A percentile compares a stretch with the other conserved stretches of the same genome.
phyloP scores from a whole-genome alignment of 2,113 vertebrate genomes.

The Scalopus aquaticus region DNA sequence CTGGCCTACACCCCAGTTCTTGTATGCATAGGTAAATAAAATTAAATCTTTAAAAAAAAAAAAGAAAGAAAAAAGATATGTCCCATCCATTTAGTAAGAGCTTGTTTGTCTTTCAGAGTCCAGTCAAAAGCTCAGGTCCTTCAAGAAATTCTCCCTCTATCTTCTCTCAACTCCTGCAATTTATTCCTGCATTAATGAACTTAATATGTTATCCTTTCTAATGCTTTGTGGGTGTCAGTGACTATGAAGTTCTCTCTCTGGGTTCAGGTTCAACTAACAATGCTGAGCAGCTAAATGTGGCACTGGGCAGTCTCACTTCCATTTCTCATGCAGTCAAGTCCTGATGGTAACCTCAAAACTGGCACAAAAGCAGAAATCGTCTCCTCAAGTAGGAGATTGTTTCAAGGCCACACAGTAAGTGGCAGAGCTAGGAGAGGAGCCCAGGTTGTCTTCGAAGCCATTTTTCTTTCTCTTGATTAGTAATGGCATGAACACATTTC shows the following conservation, averaged over 20 bases:
- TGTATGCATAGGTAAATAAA: too few relatives aligned
- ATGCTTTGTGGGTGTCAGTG: background rate
- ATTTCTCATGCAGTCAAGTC: background rate
- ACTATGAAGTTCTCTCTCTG: background rate
- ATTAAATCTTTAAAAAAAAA: too few relatives aligned
- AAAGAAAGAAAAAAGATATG: background rate
- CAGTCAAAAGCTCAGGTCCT: background rate
- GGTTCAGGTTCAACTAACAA: background rate
- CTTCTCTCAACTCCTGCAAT: background rate
- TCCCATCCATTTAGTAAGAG: background rate
- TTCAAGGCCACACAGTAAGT: background rate
- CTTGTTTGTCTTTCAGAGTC: background rate
- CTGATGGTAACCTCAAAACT: background rate
- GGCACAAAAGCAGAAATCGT: background rate
- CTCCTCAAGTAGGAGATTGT: background rate
- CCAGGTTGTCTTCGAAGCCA: background rate
- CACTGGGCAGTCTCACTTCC: background rate
- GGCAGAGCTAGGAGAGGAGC: background rate
- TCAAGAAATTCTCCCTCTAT: background rate
- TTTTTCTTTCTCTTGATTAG: background rate
- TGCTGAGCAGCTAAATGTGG: background rate
- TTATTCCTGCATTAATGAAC: background rate
- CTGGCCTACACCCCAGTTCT: too few relatives aligned
- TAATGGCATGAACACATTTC: background rate
- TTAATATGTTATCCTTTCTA: background rate